These are phyloP conservation scores for Enteromius afrohamiltoni DNA, from an alignment of 2,797 vertebrate species.

Conservation along the genomic window DNA sequence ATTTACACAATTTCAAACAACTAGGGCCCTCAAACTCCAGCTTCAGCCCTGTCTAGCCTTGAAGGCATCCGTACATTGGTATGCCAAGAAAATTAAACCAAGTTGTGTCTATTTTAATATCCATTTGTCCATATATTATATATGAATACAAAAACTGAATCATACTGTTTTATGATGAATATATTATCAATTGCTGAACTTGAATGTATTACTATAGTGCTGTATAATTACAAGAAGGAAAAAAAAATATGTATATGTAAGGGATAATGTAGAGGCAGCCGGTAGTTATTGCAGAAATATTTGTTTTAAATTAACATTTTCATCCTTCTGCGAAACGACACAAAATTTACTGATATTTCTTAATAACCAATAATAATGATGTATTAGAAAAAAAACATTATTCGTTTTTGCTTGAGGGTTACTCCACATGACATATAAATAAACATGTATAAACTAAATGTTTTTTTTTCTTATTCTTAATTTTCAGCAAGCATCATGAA, in stretches of 20 bases:
- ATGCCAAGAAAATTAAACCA: background rate
- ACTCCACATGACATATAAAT: background rate
- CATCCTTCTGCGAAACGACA: too few species aligned
- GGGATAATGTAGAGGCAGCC: too few species aligned
- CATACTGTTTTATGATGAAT: background rate
- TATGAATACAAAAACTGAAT: background rate
- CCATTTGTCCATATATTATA: background rate
- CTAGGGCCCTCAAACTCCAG: too few species aligned
- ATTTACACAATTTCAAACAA: too few species aligned
- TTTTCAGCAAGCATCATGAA: background rate
- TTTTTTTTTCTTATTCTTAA: background rate
- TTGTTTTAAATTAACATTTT: too few species aligned
- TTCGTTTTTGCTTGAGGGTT: background rate
- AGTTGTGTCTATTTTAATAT: background rate
- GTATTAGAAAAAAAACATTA: background rate
- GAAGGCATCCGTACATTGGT: background rate
- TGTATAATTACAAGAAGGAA: background rate
- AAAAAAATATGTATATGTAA: too few species aligned
- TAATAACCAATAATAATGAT: background rate
- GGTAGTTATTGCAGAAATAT: too few species aligned
- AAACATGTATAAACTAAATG: background rate
- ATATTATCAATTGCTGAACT: background rate
- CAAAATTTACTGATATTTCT: background rate
- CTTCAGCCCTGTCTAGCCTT: background rate
- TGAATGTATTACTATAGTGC: background rate